Evolutionary conservation across 2,113 vertebrate species (phyloP), one percentile per base, ranked within the genome.

Genomic region (Ochotona curzoniae): DNA sequence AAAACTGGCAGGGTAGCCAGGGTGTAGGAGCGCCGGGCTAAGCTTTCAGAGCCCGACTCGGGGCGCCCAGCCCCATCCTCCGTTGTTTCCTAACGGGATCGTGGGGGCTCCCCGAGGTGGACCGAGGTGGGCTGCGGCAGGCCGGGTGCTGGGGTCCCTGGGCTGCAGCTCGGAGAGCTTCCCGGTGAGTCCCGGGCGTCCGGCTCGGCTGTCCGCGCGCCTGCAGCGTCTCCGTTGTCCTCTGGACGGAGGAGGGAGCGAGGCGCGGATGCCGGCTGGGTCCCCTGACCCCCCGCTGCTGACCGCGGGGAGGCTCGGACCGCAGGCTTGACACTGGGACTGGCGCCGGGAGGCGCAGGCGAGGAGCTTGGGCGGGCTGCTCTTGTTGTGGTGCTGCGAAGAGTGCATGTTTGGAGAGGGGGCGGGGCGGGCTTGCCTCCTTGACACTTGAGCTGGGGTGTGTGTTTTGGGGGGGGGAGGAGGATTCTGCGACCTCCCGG

Each of bases 11-110:
- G 94, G 30, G 30, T 63, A 86, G 60, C 78, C 75, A 80, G 79
- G 30, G 21, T 64, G 32, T 64, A 85, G 87, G 81, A 44, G 76
- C 64, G 20, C 88, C 10, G 67, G 83, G n/a, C 91, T 79, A 49
- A 84, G 49, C 91, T 18, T 63, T 79, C 26, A 84, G 28, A 89
- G 60, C 30, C 47, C 23, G 30, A 81, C 32, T 94, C 71, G 94
- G 90, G 95, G 90, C 81, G 57, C 47, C 69, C 38, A 95, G 93
- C 73, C 89, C 73, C 95, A 94, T 97, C 91, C 96, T 93, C 94
- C 94, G 97, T 97, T 97, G 97, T 97, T 94, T 97, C 83, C 96
- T 97, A 97, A 96, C 96, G 97, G 95, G 95, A 96, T 95, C 91
- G 63, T 51, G 70, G 97, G 38, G 95, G 95, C 89, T 95, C 89